phyloP scores from a whole-genome alignment of 2,888 invertebrate species.

The Melinaea menophilus region DNA sequence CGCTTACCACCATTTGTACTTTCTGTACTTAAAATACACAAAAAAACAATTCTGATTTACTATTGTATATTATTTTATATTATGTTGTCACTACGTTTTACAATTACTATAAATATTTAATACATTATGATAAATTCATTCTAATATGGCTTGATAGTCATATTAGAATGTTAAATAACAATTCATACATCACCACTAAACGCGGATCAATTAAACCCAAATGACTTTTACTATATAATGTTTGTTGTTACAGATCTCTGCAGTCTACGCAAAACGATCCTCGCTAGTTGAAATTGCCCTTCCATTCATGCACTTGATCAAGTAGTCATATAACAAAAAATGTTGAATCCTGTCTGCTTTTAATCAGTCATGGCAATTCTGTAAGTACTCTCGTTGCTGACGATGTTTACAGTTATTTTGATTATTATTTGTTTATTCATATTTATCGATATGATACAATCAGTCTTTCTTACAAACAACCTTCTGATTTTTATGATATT shows the following conservation, averaged over 20 bases:
- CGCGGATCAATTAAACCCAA: slow-evolving; percentile 38
- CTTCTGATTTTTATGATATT: slow-evolving; percentile 74
- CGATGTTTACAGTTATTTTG: slow-evolving; percentile 64
- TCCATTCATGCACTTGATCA: slow-evolving; percentile 62
- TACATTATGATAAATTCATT: neutral
- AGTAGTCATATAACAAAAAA: slow-evolving; percentile 47
- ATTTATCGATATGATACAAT: slow-evolving; percentile 74
- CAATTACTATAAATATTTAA: neutral
- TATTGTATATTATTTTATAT: too few species aligned
- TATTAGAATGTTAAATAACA: neutral
- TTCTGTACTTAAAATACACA: too few species aligned
- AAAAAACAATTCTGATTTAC: slow-evolving; percentile 27
- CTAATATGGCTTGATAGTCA: neutral
- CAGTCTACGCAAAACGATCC: slow-evolving; percentile 48
- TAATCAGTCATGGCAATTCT: slow-evolving; percentile 63
- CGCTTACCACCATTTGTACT: too few species aligned
- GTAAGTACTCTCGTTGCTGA: slow-evolving; percentile 70
- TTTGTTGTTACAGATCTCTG: slow-evolving; percentile 69
- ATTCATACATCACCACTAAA: neutral
- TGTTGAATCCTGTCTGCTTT: slow-evolving; percentile 50
- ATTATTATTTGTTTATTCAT: slow-evolving; percentile 54
- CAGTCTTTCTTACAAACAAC: slow-evolving; percentile 77
- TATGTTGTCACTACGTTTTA: too few species aligned
- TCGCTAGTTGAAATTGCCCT: slow-evolving; percentile 72
- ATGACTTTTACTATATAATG: slow-evolving; percentile 45